A percentile compares a stretch with the other conserved stretches of the same genome.
Evolutionary conservation across 2,888 invertebrate species (phyloP).

Genomic region (Dasysyrphus tricinctus): DNA sequence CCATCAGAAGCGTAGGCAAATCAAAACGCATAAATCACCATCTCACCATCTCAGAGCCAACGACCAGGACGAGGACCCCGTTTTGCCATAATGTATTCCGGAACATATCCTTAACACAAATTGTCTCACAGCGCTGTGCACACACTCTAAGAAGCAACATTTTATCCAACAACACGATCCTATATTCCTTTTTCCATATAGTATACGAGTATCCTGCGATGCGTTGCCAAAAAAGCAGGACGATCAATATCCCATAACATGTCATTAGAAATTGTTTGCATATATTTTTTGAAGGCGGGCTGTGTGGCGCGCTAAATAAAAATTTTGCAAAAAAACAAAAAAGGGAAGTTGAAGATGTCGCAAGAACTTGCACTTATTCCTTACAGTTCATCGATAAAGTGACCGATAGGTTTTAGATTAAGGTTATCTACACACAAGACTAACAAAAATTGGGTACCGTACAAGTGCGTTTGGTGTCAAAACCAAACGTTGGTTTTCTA

Average conservation of each 20-base stretch:
- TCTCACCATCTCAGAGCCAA: conserved; percentile 76
- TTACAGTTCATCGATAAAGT: neutral
- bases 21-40: conserved; percentile 82
- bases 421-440: neutral
- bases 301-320: conserved; percentile 28
- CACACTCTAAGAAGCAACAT: conserved; percentile 48
- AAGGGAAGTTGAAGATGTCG: neutral
- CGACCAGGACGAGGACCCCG: conserved; percentile 67
- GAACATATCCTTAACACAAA: conserved; percentile 84
- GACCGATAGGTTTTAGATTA: neutral
- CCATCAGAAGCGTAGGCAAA: conserved; percentile 69
- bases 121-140: conserved; percentile 79
- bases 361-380: neutral
- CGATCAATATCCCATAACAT: conserved; percentile 76
- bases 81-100: conserved; percentile 83
- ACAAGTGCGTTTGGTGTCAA: too few relatives aligned
- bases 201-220: conserved; percentile 12
- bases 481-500: too few relatives aligned
- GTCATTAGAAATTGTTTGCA: conserved; percentile 76
- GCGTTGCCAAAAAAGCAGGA: conserved; percentile 70
- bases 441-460: too few relatives aligned
- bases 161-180: conserved; percentile 48
- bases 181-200: neutral
- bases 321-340: conserved; percentile 10
- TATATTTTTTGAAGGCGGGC: conserved; percentile 42